A percentile compares a stretch with the other conserved stretches of the same genome.
phyloP scores from a whole-genome alignment of 1,140 invertebrate genomes.

The Neodiprion virginianus region DNA sequence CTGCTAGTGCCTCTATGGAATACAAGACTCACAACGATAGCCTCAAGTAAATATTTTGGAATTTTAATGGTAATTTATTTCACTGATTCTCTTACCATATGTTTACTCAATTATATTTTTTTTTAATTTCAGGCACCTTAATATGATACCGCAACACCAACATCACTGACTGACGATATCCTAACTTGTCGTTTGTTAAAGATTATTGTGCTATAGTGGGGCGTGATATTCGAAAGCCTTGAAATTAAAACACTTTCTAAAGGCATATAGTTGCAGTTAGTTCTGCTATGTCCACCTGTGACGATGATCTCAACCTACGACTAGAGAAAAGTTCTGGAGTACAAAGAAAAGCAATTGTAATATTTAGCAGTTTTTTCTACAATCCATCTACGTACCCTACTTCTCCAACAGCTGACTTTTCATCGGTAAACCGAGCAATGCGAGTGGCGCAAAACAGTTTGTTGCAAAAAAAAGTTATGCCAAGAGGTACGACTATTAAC shows the following conservation, averaged over 20 bases:
- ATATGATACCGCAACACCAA: slow-evolving; percentile 20
- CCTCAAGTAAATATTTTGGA: slow-evolving; percentile 63
- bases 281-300: too few species aligned
- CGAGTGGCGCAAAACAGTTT: too few species aligned
- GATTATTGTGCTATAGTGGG: slow-evolving; percentile 2
- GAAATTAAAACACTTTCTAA: slow-evolving; percentile 23
- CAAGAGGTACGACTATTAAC: not conserved
- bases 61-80: not conserved
- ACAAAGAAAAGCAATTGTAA: too few species aligned
- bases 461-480: too few species aligned
- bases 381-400: too few species aligned
- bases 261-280: too few species aligned
- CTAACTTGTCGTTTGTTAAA: slow-evolving; percentile 6
- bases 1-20: slow-evolving; percentile 90
- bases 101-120: slow-evolving; percentile 1
- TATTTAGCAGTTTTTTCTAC: not conserved
- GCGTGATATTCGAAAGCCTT: slow-evolving; percentile 24
- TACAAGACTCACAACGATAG: slow-evolving; percentile 94
- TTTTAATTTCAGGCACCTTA: slow-evolving; percentile 15
- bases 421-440: too few species aligned
- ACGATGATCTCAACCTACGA: too few species aligned
- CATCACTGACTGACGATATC: slow-evolving; percentile 14
- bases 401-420: too few species aligned
- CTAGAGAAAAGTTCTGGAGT: too few species aligned
- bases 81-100: not conserved